phyloP scores from a whole-genome alignment of 2,888 invertebrate genomes.

The Scaptodrosophila latifasciaeformis region DNA sequence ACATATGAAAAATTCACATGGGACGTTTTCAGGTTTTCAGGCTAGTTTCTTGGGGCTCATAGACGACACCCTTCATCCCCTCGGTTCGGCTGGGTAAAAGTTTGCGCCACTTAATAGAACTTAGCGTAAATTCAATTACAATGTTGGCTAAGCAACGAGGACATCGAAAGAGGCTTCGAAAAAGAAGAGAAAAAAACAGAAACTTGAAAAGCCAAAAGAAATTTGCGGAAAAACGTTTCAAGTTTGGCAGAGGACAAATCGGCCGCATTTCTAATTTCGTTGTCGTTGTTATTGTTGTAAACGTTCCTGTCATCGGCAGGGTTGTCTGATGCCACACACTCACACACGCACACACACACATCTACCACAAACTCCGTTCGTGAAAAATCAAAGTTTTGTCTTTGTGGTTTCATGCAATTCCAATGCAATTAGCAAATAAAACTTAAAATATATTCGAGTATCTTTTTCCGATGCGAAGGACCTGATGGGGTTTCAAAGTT shows the following conservation, averaged over 20 bases:
- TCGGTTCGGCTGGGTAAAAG: no score
- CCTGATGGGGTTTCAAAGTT: no score
- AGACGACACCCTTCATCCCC: conserved; percentile 19
- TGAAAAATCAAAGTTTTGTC: conserved; percentile 39
- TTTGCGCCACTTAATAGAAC: conserved; percentile 68
- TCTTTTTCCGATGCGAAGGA: no score
- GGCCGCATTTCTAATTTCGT: no score
- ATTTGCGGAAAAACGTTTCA: conserved; percentile 61
- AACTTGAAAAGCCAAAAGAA: conserved; percentile 37
- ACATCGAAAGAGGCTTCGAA: no score
- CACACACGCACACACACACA: conserved; percentile 4
- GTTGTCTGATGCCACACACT: conserved; percentile 22
- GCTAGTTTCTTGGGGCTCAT: no score
- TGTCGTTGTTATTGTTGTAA: conserved; percentile 52
- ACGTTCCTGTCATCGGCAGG: conserved; percentile 18
- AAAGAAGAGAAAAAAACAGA: neutral
- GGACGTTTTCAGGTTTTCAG: conserved; percentile 55
- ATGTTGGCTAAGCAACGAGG: conserved; percentile 27
- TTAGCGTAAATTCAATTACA: conserved; percentile 69
- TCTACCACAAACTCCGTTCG: no score
- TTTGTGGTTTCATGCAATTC: conserved; percentile 42
- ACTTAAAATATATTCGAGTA: conserved; percentile 61
- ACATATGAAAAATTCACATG: conserved; percentile 69
- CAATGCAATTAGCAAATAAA: conserved; percentile 64
- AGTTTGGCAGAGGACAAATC: conserved; percentile 36